Evolutionary conservation across 2,797 vertebrate genomes (phyloP).

Genomic region (Eulemur mongoz): DNA sequence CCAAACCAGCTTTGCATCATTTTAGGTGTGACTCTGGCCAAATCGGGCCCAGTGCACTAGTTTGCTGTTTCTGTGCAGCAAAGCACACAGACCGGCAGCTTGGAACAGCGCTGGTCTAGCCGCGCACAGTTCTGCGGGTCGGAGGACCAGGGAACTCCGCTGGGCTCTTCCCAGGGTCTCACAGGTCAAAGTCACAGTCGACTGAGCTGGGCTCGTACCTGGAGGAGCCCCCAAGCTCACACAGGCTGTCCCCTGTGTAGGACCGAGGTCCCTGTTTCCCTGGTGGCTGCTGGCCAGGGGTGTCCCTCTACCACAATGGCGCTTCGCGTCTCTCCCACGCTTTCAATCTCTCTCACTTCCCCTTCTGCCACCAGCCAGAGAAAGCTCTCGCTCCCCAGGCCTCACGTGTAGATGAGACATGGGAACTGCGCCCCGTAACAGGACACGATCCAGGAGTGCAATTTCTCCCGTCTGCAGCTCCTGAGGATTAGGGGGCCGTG

Average conservation of each 20-base stretch:
- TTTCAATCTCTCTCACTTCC: background rate
- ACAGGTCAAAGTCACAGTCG: background rate
- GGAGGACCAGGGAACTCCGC: too few species aligned
- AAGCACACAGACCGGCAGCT: too few species aligned
- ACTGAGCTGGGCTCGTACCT: background rate
- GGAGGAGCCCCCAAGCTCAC: background rate
- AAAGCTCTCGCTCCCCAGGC: background rate
- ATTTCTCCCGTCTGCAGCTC: background rate
- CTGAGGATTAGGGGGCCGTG: background rate
- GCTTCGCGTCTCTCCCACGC: background rate
- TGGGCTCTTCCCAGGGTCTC: background rate
- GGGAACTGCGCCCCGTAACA: accelerated
- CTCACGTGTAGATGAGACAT: background rate
- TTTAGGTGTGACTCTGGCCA: background rate
- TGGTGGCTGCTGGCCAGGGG: background rate
- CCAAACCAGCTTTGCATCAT: background rate
- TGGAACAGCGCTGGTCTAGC: background rate
- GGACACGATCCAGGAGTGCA: background rate
- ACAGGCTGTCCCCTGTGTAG: accelerated
- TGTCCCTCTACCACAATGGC: background rate
- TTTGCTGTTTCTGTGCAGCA: background rate
- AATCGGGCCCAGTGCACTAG: accelerated
- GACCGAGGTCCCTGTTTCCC: background rate
- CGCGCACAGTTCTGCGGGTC: background rate
- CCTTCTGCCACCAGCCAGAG: background rate